Percentiles rank a stretch among this genome's conserved stretches.
phyloP scores from a whole-genome alignment of 2,888 invertebrate species.

The Caenorhabditis macrosperma region DNA sequence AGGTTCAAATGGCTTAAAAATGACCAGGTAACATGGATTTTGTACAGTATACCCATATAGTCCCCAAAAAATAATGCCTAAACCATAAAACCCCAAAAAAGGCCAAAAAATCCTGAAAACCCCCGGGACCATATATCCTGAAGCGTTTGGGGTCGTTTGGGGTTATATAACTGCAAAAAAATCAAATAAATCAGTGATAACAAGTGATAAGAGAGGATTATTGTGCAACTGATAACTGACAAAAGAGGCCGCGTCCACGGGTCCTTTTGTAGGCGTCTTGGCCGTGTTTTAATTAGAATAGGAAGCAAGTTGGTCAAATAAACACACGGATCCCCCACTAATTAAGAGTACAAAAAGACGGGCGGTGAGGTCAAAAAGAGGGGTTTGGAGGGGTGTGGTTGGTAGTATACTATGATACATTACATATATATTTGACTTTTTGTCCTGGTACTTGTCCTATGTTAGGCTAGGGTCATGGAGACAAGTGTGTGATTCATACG shows the following conservation, averaged over 20 bases:
- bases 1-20: no score
- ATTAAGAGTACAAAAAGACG: conserved; percentile 22
- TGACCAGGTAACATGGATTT: no score
- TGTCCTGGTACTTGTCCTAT: not conserved
- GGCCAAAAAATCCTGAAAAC: no score
- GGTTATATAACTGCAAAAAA: no score
- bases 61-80: no score
- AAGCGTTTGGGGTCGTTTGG: no score
- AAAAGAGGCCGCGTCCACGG: not conserved
- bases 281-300: conserved; percentile 52
- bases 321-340: conserved; percentile 28
- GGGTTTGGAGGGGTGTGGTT: no score
- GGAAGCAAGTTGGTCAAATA: conserved; percentile 39
- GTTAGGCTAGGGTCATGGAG: conserved; percentile 1
- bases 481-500: not conserved
- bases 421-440: conserved; percentile 42
- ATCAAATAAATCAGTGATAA: no score
- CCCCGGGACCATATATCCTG: no score
- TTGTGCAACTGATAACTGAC: not conserved
- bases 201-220: no score
- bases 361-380: not conserved
- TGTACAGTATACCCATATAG: no score
- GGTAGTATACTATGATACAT: not conserved
- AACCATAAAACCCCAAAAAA: no score
- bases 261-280: conserved; percentile 18